Percentiles rank a stretch among this genome's conserved stretches.
Conservation (phyloP, 30 jellyfish, hydroid and myxozoan species). For the Clytia hemisphaerica region DNA sequence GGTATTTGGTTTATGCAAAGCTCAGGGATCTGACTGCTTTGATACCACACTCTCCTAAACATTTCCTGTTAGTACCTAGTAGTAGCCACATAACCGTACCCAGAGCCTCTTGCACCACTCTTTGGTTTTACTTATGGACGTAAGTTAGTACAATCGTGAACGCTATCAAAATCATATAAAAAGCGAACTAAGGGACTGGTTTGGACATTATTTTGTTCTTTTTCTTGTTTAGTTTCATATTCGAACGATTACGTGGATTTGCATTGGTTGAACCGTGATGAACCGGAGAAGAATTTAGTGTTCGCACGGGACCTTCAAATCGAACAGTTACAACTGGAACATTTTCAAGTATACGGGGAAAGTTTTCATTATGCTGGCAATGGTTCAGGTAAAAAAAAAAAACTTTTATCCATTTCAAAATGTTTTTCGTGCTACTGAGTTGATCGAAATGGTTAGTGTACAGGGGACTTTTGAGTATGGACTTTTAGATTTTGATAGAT, state of each 20-base stretch:
- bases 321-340: neutral
- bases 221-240: slow-evolving; percentile 29
- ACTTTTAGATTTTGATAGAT: too few species aligned
- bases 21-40: too few species aligned
- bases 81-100: neutral
- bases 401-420: too few species aligned
- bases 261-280: slow-evolving; percentile 23
- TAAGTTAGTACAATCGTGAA: neutral
- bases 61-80: neutral
- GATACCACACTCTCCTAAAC: too few species aligned
- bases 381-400: slow-evolving; percentile 27
- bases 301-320: slow-evolving; percentile 22
- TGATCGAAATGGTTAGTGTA: too few species aligned
- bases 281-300: neutral
- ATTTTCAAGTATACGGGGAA: neutral
- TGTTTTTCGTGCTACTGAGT: too few species aligned
- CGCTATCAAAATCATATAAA: too few species aligned
- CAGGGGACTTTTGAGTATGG: too few species aligned
- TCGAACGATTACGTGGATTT: slow-evolving; percentile 30
- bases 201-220: neutral
- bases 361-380: slow-evolving; percentile 10
- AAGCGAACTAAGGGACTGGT: neutral
- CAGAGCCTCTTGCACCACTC: too few species aligned
- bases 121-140: too few species aligned
- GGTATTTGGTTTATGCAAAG: neutral